Base-by-base conservation (phyloP, 2,113 vertebrate genomes). In the Ariopsis seemanni region DNA sequence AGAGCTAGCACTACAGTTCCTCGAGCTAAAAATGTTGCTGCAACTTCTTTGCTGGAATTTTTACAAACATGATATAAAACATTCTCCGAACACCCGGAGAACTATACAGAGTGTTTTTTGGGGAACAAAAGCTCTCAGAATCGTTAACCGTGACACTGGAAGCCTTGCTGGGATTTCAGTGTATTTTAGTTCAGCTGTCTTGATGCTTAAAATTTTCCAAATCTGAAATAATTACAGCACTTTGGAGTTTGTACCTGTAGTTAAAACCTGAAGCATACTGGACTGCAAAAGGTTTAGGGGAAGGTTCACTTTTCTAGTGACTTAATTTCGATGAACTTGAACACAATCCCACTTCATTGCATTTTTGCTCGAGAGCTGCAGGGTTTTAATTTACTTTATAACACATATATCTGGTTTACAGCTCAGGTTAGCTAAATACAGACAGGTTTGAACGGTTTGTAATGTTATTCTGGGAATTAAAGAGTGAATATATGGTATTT, bases 401-500 rank as follows among this genome's bases (percentile, higher is more conserved):
- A 75, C 20, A 75, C 72, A 50, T 75, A 53, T 42, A 53, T 4
- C 52, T 79, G 50, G 1, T 7, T 25, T 78, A 78, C 50, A 53
- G 12, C 27, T 27, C 11, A 12, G 75, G 55, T 25, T 55, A 14
- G 50, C 11, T n/a, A 50, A 74, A 48, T 48, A 48, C 18, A 48
- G 42, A 48, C 71, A 72, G 4, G 42, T 22, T 48, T 75, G 42
- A 75, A 75, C 5, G 25, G 25, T 15, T 52, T 55, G 14, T 25
- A 78, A 78, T 77, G 8, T 52, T 77, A 75, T 75, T 78, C 50
- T 53, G 25, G 50, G 75, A 78, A 53, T 78, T 53, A 42, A 18
- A 7, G 69, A 72, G 69, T 72, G 9, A 34, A 42, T 34, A 34
- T 50, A 30, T 1, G 30, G 30, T 30, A 50, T 22, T 22, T 22